Evolutionary conservation across 2,797 vertebrate species (phyloP).

Genomic region (Enteromius afrohamiltoni): DNA sequence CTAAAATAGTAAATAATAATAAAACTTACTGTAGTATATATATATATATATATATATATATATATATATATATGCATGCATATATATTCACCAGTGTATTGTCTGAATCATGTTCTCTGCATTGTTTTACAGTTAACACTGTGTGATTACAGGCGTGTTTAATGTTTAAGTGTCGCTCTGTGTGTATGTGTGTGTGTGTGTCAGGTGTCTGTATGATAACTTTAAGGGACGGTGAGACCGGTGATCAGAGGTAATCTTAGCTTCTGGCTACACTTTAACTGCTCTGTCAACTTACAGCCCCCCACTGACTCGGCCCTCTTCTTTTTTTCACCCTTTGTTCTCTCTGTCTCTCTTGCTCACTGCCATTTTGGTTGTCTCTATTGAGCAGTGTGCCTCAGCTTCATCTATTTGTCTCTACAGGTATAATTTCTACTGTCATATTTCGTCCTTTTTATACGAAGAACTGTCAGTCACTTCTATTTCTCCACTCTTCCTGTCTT

Average conservation of each 20-base stretch:
- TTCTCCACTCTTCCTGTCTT: constrained; percentile 9
- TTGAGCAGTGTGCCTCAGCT: constrained; percentile 18
- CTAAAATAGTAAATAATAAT: too few relatives aligned
- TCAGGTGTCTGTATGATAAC: constrained; percentile 17
- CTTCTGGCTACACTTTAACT: constrained; percentile 41
- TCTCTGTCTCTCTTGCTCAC: not conserved
- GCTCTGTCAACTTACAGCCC: constrained; percentile 43
- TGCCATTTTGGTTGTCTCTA: constrained; percentile 17
- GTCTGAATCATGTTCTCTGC: not conserved
- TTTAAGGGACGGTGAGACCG: constrained; percentile 8
- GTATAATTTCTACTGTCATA: constrained; percentile 36
- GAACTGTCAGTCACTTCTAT: constrained; percentile 24
- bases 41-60: not conserved
- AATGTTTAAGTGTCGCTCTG: not conserved
- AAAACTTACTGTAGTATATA: too few relatives aligned
- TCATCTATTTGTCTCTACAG: constrained; percentile 25
- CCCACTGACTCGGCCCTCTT: constrained; percentile 39
- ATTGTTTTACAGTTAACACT: not conserved
- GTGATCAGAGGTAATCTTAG: constrained; percentile 47
- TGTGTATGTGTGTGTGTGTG: not conserved
- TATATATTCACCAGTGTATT: not conserved
- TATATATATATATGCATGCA: not conserved
- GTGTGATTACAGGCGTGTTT: not conserved
- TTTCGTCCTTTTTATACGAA: constrained; percentile 37
- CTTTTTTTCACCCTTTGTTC: constrained; percentile 28